Base-by-base conservation (phyloP, 1,140 invertebrate species). In the Vanessa atalanta region DNA sequence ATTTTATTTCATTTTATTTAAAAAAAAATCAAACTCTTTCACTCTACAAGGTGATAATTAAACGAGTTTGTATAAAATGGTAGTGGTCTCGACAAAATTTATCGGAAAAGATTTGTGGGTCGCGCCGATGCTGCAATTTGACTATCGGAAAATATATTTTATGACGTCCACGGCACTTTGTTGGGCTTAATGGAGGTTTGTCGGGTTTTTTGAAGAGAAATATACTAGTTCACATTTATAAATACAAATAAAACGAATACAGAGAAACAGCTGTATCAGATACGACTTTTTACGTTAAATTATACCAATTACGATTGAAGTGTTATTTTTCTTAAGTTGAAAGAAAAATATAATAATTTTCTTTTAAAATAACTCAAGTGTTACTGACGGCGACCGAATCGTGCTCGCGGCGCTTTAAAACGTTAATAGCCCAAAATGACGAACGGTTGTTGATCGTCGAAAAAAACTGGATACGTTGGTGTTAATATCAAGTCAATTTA, bases 121-220 rank as follows among this genome's bases (percentile, higher is more conserved):
- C 65, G 75, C 79, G 84, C 83, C 84, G 83, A 86, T 89, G 83
- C 87, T 83, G 89, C 89, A 89, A 89, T 88, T 91, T 87, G 88
- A 88, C 85, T 91, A 88, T 88, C 89, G 87, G 84, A 84, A 90
- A 87, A 90, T 88, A 91, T 89, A 89, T 88, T 91, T 88, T 88
- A 89, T 88, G 87, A 88, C 85, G 83, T 87, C 86, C 83, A 81
- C 63, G 76, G 85, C 81, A 86, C 84, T 90, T 88, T 87, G 86
- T 83, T 83, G 81, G 76, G 77, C 82, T 90, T 85, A 87, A 86
- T 86, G 82, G 82, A 68, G 80, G 83, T 83, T 83, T 83, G 76
- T 68, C 77, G 70, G 70, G 70, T 77, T 85, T 86, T 87, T 87
- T 79, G 63, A 12, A 20, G 15, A 70, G 47, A 37, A 37, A 43